Evolutionary conservation across 1,140 invertebrate genomes (phyloP).

Genomic region (Sipha flava): DNA sequence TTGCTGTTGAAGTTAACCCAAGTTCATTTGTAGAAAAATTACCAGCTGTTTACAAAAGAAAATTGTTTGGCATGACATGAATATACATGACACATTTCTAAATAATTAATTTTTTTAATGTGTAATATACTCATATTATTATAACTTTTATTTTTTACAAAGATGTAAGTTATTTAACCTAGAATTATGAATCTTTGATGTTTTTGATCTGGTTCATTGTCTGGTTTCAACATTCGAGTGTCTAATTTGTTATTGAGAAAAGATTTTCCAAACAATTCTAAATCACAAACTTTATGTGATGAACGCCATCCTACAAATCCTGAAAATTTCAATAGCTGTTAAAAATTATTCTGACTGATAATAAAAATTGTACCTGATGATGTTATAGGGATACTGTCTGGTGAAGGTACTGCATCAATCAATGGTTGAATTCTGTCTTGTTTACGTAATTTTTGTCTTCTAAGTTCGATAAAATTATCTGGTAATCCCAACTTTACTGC

Average conservation of each 20-base stretch:
- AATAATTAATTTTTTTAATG: too few species aligned
- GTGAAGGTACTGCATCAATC: constrained; percentile 5
- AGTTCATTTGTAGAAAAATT: constrained; percentile 51
- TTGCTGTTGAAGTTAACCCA: constrained; percentile 60
- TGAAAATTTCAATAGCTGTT: constrained; percentile 42
- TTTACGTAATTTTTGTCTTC: constrained; percentile 24
- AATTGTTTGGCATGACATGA: constrained; percentile 49
- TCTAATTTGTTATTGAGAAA: constrained; percentile 43
- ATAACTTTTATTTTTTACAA: background rate
- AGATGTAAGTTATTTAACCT: background rate
- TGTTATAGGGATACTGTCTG: constrained; percentile 31
- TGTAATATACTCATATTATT: background rate
- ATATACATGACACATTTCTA: background rate
- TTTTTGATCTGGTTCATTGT: constrained; percentile 27
- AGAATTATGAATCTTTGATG: constrained; percentile 33
- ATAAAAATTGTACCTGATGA: background rate
- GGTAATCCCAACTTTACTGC: constrained; percentile 22
- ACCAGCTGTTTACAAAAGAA: constrained; percentile 53
- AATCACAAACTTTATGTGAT: constrained; percentile 40
- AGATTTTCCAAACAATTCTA: constrained; percentile 44
- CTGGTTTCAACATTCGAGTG: constrained; percentile 17
- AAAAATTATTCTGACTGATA: background rate
- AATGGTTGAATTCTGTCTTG: constrained; percentile 20
- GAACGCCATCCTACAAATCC: constrained; percentile 46
- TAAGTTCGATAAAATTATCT: constrained; percentile 31